Evolutionary conservation across 1,140 invertebrate species (phyloP).

Genomic region (Heterodera carotae): DNA sequence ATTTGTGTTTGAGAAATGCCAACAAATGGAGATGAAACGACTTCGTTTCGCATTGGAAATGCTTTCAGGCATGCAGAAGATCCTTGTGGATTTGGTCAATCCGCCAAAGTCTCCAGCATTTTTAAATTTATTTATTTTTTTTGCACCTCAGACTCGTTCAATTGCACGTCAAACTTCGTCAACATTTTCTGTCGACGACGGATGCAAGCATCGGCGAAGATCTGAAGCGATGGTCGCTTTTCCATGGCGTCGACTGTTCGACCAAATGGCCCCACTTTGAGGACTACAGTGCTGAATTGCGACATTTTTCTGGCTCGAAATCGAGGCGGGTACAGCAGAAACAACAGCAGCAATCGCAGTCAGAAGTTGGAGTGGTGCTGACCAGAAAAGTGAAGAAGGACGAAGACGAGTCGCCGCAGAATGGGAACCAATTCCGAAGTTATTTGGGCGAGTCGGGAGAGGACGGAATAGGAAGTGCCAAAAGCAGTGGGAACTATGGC

Average conservation of each 20-base stretch:
- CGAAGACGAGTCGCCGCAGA: conserved; percentile 34
- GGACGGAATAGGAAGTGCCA: not conserved
- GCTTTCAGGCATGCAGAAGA: conserved; percentile 53
- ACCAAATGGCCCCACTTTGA: conserved; percentile 56
- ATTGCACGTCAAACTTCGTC: conserved; percentile 49
- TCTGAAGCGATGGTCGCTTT: conserved; percentile 54
- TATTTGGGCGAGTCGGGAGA: not conserved
- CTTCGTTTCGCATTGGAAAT: conserved; percentile 61
- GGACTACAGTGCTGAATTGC: conserved; percentile 61
- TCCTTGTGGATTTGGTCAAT: conserved; percentile 50
- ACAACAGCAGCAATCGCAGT: conserved; percentile 3
- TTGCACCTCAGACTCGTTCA: conserved; percentile 47
- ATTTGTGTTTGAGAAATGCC: conserved; percentile 65
- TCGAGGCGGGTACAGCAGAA: conserved; percentile 20
- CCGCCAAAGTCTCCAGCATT: conserved; percentile 35
- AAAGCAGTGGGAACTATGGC: not conserved
- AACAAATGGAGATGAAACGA: conserved; percentile 59
- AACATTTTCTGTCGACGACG: conserved; percentile 34
- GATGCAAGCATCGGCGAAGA: conserved; percentile 48
- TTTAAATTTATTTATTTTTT: not conserved
- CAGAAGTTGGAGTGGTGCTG: conserved; percentile 55
- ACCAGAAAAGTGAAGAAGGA: conserved; percentile 48
- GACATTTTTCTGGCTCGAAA: conserved; percentile 37
- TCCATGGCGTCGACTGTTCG: conserved; percentile 52
- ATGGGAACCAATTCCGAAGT: not conserved